A percentile compares a stretch with the other conserved stretches of the same genome.
These are phyloP conservation scores for Drosophila pseudotalamancana DNA, from an alignment of 2,888 invertebrate species.

Conservation along the genomic window DNA sequence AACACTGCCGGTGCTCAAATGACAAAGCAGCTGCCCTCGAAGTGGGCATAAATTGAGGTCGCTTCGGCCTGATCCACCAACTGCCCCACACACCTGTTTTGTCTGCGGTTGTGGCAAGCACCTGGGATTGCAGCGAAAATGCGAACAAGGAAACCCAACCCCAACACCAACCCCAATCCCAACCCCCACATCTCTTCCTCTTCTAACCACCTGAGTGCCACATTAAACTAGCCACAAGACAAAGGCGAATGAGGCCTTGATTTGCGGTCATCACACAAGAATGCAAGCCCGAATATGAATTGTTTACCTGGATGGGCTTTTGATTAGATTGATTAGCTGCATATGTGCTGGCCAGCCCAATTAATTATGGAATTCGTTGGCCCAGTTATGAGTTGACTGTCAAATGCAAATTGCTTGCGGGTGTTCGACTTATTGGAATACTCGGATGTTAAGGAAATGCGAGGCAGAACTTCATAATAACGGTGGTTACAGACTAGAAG, in stretches of 20 bases:
- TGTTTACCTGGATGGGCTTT: conserved; percentile 3
- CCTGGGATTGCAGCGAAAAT: conserved; percentile 9
- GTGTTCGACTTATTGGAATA: too few species aligned
- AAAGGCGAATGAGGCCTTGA: conserved; percentile 4
- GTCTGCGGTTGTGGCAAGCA: conserved; percentile 24
- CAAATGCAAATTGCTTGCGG: too few species aligned
- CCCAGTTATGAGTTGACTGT: too few species aligned
- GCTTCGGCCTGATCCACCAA: not conserved
- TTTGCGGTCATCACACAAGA: not conserved
- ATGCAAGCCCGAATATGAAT: not conserved
- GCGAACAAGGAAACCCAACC: too few species aligned
- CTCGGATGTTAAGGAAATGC: too few species aligned
- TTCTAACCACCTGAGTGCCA: not conserved
- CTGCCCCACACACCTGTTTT: not conserved
- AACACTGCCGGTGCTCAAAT: conserved; percentile 16
- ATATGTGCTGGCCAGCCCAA: not conserved
- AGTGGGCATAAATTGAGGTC: conserved; percentile 50
- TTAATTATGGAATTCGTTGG: not conserved
- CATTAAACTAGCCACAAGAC: conserved; percentile 39
- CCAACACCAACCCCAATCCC: too few species aligned
- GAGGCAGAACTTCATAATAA: too few species aligned
- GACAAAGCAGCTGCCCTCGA: conserved; percentile 34
- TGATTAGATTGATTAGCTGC: conserved; percentile 31
- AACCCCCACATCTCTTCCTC: too few species aligned
- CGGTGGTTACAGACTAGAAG: too few species aligned